These are phyloP conservation scores for Euplexia lucipara DNA, from an alignment of 2,888 invertebrate genomes.

Conservation along the genomic window DNA sequence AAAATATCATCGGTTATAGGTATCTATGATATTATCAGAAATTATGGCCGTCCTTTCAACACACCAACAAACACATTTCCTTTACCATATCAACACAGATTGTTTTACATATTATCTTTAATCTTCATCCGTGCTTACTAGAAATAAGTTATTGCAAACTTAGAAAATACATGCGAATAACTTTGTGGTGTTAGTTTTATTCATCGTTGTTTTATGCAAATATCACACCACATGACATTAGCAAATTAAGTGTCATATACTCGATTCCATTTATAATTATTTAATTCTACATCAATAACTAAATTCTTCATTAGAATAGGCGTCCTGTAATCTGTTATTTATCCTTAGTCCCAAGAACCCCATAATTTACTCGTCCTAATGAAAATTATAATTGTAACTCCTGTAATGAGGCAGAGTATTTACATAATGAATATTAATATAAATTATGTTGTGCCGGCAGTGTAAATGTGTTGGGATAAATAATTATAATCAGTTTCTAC, in stretches of 20 bases:
- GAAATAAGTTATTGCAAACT: constrained; percentile 38
- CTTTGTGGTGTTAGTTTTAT: constrained; percentile 36
- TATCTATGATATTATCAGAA: constrained; percentile 4
- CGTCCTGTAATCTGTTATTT: constrained; percentile 37
- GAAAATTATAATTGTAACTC: constrained; percentile 46
- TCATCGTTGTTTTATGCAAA: constrained; percentile 52
- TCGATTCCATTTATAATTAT: constrained; percentile 37
- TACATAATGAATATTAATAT: constrained; percentile 32
- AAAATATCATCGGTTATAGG: constrained; percentile 4
- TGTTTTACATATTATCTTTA: constrained; percentile 48
- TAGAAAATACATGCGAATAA: constrained; percentile 28
- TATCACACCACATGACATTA: constrained; percentile 29
- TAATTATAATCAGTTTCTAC: neutral
- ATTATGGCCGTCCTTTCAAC: constrained; percentile 24
- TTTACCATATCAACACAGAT: constrained; percentile 19
- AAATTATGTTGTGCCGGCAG: constrained; percentile 1
- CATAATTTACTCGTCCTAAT: constrained; percentile 34
- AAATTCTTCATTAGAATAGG: constrained; percentile 40
- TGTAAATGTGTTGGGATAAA: constrained; percentile 5
- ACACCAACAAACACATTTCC: constrained; percentile 31
- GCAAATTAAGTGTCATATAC: constrained; percentile 47
- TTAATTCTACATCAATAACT: constrained; percentile 27
- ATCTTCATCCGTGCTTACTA: constrained; percentile 34
- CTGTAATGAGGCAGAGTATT: constrained; percentile 36
- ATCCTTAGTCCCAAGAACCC: constrained; percentile 16